phyloP scores from a whole-genome alignment of 2,888 invertebrate species.

The Entomobrya proxima region DNA sequence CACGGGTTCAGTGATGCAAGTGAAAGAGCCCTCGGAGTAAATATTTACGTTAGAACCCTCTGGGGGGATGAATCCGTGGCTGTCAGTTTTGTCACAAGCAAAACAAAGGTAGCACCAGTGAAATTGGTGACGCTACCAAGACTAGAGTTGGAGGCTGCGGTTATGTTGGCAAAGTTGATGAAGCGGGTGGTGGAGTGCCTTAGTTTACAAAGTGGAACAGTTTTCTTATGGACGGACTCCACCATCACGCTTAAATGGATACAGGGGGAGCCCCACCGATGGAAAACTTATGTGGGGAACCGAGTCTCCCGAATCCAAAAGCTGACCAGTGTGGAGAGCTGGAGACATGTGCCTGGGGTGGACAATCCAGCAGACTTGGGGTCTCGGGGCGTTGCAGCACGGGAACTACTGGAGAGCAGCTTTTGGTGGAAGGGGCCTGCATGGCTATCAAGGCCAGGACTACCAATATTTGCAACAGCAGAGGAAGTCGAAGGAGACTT shows the following conservation, averaged over 20 bases:
- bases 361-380: slow-evolving; percentile 76
- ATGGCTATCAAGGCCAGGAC: background rate
- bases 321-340: slow-evolving; percentile 47
- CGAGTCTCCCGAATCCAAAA: slow-evolving; percentile 70
- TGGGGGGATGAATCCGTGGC: background rate
- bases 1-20: background rate
- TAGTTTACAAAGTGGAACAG: background rate
- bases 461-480: background rate
- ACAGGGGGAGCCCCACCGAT: slow-evolving; percentile 62
- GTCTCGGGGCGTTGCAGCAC: slow-evolving; percentile 59
- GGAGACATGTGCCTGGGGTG: slow-evolving; percentile 73
- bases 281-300: slow-evolving; percentile 75
- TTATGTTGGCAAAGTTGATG: slow-evolving; percentile 71
- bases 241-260: slow-evolving; percentile 76
- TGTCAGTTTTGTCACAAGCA: slow-evolving; percentile 66
- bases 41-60: background rate
- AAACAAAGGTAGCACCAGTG: slow-evolving; percentile 66
- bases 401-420: background rate
- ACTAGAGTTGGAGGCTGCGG: slow-evolving; percentile 75
- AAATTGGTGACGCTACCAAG: slow-evolving; percentile 71
- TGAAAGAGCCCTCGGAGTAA: background rate
- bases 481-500: background rate
- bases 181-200: slow-evolving; percentile 52
- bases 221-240: slow-evolving; percentile 74
- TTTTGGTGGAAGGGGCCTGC: slow-evolving; percentile 37